Evolutionary conservation across 1,140 invertebrate genomes (phyloP).

Genomic region (Drosophila eugracilis): DNA sequence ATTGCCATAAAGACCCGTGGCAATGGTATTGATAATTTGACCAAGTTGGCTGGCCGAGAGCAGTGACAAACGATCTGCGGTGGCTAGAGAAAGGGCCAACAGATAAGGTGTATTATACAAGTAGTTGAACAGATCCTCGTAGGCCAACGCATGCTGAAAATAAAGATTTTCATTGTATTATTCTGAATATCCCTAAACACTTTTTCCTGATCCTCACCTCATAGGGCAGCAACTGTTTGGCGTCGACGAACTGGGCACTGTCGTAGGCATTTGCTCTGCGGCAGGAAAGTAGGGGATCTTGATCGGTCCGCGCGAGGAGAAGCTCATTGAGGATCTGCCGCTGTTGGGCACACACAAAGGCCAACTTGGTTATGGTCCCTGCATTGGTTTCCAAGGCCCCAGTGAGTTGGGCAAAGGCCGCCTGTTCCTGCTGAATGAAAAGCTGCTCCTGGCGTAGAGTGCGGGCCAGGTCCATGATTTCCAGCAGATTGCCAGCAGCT

Average conservation of each 20-base stretch:
- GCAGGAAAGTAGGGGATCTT: slow-evolving; percentile 90
- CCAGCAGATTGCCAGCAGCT: slow-evolving; percentile 81
- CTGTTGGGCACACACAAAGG: slow-evolving; percentile 96
- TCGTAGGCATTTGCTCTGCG: slow-evolving; percentile 91
- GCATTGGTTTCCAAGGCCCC: slow-evolving; percentile 72
- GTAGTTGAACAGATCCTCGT: slow-evolving; percentile 92
- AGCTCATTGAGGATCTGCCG: slow-evolving; percentile 93
- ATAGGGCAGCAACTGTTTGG: slow-evolving; percentile 94
- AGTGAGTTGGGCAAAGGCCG: slow-evolving; percentile 73
- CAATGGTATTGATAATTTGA: slow-evolving; percentile 89
- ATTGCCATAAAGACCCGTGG: slow-evolving; percentile 93
- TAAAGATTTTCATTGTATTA: background rate
- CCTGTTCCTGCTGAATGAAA: slow-evolving; percentile 81
- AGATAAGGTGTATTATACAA: slow-evolving; percentile 92
- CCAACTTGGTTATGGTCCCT: slow-evolving; percentile 85
- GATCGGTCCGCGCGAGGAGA: slow-evolving; percentile 90
- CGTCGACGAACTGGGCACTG: slow-evolving; percentile 93
- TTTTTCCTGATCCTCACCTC: slow-evolving; percentile 86
- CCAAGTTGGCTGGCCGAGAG: slow-evolving; percentile 88
- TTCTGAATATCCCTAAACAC: no score
- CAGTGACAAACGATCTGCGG: slow-evolving; percentile 89
- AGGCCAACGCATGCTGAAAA: slow-evolving; percentile 89
- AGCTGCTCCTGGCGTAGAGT: slow-evolving; percentile 83
- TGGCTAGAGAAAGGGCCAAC: slow-evolving; percentile 91
- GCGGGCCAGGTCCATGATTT: slow-evolving; percentile 84